Evolutionary conservation across 2,113 vertebrate species (phyloP).

Genomic region (Sander lucioperca): DNA sequence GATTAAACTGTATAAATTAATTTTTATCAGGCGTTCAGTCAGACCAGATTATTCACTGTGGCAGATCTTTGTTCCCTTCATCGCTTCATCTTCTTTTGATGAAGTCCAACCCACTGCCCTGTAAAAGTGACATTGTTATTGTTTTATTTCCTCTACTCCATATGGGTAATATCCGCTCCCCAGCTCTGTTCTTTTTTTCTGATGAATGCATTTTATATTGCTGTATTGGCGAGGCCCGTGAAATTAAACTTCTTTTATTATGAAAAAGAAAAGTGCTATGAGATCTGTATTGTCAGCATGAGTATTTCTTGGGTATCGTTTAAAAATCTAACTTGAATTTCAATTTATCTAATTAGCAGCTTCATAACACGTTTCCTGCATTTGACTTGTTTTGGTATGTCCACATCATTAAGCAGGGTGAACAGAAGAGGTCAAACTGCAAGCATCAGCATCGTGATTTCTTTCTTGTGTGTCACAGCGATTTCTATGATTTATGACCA

Average conservation of each 20-base stretch:
- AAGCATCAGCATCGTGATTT: conserved; percentile 4
- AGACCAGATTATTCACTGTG: conserved; percentile 46
- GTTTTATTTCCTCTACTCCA: conserved; percentile 48
- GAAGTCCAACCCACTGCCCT: conserved; percentile 32
- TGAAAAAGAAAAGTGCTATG: conserved; percentile 13
- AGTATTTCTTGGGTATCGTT: background rate
- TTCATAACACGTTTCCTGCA: background rate
- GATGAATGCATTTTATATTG: conserved; percentile 36
- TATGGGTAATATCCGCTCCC: conserved; percentile 35
- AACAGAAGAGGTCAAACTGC: conserved; percentile 20
- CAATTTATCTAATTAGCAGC: background rate
- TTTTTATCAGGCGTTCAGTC: conserved; percentile 43
- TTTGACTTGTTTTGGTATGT: background rate
- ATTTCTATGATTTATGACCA: conserved; percentile 28
- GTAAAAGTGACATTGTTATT: conserved; percentile 54
- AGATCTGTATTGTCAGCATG: background rate
- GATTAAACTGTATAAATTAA: conserved; percentile 59
- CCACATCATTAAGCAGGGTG: background rate
- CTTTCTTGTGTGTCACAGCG: background rate
- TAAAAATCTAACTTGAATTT: background rate
- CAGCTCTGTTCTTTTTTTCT: conserved; percentile 1
- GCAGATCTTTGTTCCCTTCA: conserved; percentile 46
- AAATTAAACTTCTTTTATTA: conserved; percentile 6
- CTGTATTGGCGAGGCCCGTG: background rate
- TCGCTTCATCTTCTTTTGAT: conserved; percentile 44